Base-by-base conservation (phyloP, 2,113 vertebrate species). In the Corvus cornix region DNA sequence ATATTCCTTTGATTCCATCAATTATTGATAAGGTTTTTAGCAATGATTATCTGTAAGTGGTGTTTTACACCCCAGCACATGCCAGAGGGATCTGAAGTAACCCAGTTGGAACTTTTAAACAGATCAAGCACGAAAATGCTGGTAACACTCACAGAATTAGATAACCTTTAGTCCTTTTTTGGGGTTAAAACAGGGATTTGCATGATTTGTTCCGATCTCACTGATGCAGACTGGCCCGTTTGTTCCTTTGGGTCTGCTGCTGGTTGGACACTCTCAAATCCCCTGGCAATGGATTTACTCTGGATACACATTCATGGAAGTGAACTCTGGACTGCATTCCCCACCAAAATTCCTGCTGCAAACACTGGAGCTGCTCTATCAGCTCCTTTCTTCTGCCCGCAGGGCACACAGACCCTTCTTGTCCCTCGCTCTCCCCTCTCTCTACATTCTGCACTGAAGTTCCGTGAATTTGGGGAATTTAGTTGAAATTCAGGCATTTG, bases 401-500 rank as follows among this genome's bases (percentile, higher is more conserved):
- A n/a, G 70, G 48, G 46, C 70, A 14, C 70, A 63, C 78, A 85
- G 46, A 53, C 85, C 90, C 79, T 70, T 77, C 82, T 15, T 53
- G 62, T 72, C 56, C 72, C 64, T 30, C 1, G 1, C 69, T 43
- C 31, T 79, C 21, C 27, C 2, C 23, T 56, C 60, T 30, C 35
- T 13, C 86, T 39, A 0, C 48, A 2, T 39, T 33, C 87, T 8
- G 31, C 58, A 2, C 7, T 6, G 6, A 37, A 83, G 43, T 31
- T 66, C 30, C 3, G 51, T 26, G 93, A 44, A 76, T 92, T 93
- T 90, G 67, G 84, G 59, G 60, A 77, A 69, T 89, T 67, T 22
- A n/a, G 58, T 6, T 72, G 76, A 93, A 91, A 95, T 94, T 27
- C 75, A 84, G 92, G 79, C 63, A 24, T 95, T 84, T 72, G 89